Percentiles rank a stretch among this genome's conserved stretches.
Evolutionary conservation across 2,888 invertebrate genomes (phyloP).

Genomic region (Lithophane semibrunnea): DNA sequence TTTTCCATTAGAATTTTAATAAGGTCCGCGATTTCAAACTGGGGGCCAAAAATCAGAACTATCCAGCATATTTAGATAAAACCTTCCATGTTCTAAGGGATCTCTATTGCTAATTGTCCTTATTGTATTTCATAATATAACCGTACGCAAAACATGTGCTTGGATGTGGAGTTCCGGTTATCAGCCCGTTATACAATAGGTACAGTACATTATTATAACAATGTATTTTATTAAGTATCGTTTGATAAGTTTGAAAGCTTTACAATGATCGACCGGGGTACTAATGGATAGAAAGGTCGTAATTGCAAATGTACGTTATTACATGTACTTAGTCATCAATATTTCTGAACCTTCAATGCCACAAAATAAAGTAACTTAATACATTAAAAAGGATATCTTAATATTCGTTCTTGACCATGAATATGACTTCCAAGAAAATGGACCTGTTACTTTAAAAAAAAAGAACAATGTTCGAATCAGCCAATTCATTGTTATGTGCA

Average conservation of each 20-base stretch:
- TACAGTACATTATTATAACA: too few species aligned
- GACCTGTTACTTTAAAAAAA: background rate
- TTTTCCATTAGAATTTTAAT: conserved; percentile 30
- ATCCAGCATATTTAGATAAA: too few species aligned
- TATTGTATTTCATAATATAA: too few species aligned
- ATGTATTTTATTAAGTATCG: too few species aligned
- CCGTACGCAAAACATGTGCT: too few species aligned
- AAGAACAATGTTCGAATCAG: background rate
- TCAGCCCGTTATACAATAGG: too few species aligned
- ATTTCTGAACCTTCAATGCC: conserved; percentile 4
- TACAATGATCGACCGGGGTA: background rate
- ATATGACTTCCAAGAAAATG: background rate
- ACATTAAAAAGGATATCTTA: conserved; percentile 30
- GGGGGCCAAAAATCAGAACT: too few species aligned
- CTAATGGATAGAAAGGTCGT: conserved; percentile 5
- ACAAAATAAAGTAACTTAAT: conserved; percentile 11
- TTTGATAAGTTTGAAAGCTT: conserved; percentile 15
- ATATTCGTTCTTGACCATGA: conserved; percentile 36
- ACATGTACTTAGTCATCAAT: conserved; percentile 4
- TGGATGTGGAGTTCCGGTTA: too few species aligned
- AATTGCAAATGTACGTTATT: conserved; percentile 11
- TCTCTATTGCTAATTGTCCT: background rate
- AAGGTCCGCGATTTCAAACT: too few species aligned
- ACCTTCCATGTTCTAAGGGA: background rate
- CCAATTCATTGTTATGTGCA: conserved; percentile 69